Evolutionary conservation across 2,888 invertebrate genomes (phyloP), one percentile per base, ranked within the genome.

Genomic region (Dicyrtoma fusca): DNA sequence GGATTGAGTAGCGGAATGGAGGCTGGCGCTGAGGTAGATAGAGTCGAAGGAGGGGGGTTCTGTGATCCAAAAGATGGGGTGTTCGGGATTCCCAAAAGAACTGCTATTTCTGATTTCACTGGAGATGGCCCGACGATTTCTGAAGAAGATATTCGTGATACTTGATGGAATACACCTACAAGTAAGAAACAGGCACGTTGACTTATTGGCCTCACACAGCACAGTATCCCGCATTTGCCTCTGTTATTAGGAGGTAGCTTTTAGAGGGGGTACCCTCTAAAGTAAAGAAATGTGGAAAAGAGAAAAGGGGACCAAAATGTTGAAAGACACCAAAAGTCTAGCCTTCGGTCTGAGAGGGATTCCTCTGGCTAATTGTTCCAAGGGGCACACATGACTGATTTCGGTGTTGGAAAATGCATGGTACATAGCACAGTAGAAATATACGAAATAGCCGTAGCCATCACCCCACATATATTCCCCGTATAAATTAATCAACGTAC

Each of bases 401-500:
- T n/a, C n/a, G n/a, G n/a, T n/a, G n/a, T n/a, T n/a, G n/a, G 13
- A 13, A 45, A 13, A 10, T 45, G 47, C 47, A 13, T 13, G n/a
- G n/a, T n/a, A n/a, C n/a, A n/a, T n/a, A n/a, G n/a, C n/a, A n/a
- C n/a, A n/a, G n/a, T n/a, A n/a, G 47, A 13, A 10, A 45, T 45
- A 45, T 45, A n/a, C n/a, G n/a, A n/a, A n/a, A n/a, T n/a, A n/a
- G n/a, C n/a, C n/a, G n/a, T n/a, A n/a, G n/a, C n/a, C n/a, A n/a
- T n/a, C n/a, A n/a, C n/a, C n/a, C n/a, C n/a, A n/a, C n/a, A n/a
- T n/a, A n/a, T n/a, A n/a, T n/a, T n/a, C n/a, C n/a, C n/a, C n/a
- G n/a, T 14, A 57, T 21, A 25, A 57, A 17, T 57, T 4, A 57
- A 17, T 8, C 25, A 26, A 47, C 21, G 6, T 63, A 82, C 98